A percentile compares a stretch with the other conserved stretches of the same genome.
phyloP scores from a whole-genome alignment of 2,113 vertebrate species.

The Bubo scandiacus region DNA sequence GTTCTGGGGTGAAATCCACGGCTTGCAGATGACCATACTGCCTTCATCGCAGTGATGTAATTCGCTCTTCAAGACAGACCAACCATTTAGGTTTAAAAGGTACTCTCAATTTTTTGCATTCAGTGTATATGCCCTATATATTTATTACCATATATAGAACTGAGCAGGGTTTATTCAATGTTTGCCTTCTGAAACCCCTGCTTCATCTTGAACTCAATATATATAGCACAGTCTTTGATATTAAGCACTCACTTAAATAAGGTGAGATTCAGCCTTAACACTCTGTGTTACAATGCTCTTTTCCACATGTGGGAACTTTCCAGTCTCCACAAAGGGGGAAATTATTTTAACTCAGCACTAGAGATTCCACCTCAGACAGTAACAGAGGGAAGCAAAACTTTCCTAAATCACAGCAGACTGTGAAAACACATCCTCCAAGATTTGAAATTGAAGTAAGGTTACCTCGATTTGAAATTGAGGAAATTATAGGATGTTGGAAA shows the following conservation, averaged over 20 bases:
- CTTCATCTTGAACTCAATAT: neutral
- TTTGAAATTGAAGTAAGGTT: neutral
- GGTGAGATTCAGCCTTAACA: neutral
- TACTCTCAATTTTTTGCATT: neutral
- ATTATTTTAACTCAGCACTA: neutral
- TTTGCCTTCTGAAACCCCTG: neutral
- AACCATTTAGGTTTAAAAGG: neutral
- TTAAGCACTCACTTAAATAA: neutral
- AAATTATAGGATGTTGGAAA: neutral
- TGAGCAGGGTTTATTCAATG: neutral
- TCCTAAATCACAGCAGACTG: neutral
- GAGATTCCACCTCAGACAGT: neutral
- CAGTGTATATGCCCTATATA: neutral
- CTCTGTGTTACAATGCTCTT: neutral
- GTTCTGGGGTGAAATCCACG: neutral
- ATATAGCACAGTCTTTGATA: neutral
- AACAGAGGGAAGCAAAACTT: neutral
- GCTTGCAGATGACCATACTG: neutral
- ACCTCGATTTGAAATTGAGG: neutral
- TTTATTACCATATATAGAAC: neutral
- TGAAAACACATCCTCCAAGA: neutral
- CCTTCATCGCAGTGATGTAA: neutral
- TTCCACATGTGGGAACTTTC: neutral
- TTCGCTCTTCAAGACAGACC: neutral
- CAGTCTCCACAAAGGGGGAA: neutral